Percentiles rank a stretch among this genome's conserved stretches.
These are phyloP conservation scores for Siniperca chuatsi DNA, from an alignment of 2,113 vertebrate species.

Conservation along the genomic window DNA sequence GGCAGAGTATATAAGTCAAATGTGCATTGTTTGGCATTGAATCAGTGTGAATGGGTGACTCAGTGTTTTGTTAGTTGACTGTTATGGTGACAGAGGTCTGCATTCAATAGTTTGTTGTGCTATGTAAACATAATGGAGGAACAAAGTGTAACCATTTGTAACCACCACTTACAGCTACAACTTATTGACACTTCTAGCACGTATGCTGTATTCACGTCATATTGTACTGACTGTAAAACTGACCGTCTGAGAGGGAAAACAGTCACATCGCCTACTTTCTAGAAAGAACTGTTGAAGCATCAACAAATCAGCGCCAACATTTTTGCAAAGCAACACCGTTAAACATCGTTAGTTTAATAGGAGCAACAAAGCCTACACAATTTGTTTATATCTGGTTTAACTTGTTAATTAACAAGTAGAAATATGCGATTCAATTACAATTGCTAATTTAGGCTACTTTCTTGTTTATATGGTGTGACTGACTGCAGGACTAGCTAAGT, in stretches of 20 bases:
- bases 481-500: neutral
- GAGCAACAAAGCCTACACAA: neutral
- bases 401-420: conserved; percentile 4
- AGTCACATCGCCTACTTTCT: neutral
- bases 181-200: neutral
- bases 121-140: neutral
- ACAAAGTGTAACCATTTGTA: neutral
- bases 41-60: conserved; percentile 41
- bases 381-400: conserved; percentile 6
- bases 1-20: conserved; percentile 48
- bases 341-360: neutral
- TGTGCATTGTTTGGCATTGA: conserved; percentile 56
- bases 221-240: neutral
- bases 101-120: conserved; percentile 12
- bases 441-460: neutral
- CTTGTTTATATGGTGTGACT: neutral
- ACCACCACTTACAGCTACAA: neutral
- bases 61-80: conserved; percentile 27
- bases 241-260: neutral
- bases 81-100: conserved; percentile 3
- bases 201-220: neutral
- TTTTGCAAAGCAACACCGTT: neutral
- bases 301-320: conserved; percentile 15
- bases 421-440: conserved; percentile 5
- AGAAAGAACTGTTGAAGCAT: neutral